Evolutionary conservation across 2,888 invertebrate species (phyloP), one percentile per base, ranked within the genome.

Genomic region (Drosophila tanythrix): DNA sequence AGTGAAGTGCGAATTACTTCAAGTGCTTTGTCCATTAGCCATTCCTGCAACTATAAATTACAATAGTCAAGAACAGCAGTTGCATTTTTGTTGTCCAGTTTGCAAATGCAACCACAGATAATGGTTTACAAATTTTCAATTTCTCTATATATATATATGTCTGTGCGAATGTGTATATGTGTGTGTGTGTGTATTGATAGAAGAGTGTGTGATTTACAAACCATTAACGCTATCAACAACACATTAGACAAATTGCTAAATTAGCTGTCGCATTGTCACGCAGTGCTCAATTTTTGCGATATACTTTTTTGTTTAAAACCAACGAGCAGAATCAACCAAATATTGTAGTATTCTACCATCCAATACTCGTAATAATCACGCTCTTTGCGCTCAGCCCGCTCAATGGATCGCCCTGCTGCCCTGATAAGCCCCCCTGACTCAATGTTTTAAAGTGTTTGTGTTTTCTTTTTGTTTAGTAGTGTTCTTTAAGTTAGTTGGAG

Each of bases 221-320:
- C 62, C 83, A 86, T 90, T 88, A 90, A 62, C 81, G 73, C 80
- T 88, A 86, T 90, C 90, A 88, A 88, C 70, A 75, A 75, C 77
- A 89, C 75, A 85, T 85, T 89, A 90, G 87, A 90, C 88, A 85
- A 85, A 90, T 90, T 90, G 83, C 76, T 80, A 88, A 88, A 90
- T 90, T 80, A 80, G 84, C 90, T 88, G 85, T 75, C 71, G 79
- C 75, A 60, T 50, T 70, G 67, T 60, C 51, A 61, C 74, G 68
- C 63, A 50, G 36, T 27, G 53, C 80, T 75, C 76, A 61, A 70
- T 52, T 50, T 64, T 70, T 52, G 64, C 68, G 72, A 71, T 65
- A 72, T 59, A 68, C 62, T 50, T 55, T 38, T 10, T 36, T 57
- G n/a, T 18, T 36, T 55, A 33, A 53, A 70, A 21, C 35, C 25